Percentiles rank a stretch among this genome's conserved stretches.
Evolutionary conservation across 35 echinoderm and acorn worm species (phyloP).

Genomic region (Ophiothrix spiculata): DNA sequence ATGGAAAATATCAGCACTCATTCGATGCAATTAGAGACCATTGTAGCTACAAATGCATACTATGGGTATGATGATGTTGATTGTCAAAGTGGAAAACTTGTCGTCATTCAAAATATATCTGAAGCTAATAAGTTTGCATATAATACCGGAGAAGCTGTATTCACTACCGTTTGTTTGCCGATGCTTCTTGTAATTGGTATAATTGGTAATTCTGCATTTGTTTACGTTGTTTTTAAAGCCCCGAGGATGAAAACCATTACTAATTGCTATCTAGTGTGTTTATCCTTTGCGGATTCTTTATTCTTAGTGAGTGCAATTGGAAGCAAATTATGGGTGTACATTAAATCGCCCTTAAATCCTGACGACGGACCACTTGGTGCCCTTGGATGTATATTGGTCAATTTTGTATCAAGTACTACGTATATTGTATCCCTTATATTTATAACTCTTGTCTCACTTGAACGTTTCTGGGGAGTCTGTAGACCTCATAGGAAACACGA

Average conservation of each 20-base stretch:
- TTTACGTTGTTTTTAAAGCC: background rate
- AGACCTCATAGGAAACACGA: conserved; percentile 22
- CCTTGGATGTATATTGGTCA: background rate
- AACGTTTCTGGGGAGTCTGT: conserved; percentile 4
- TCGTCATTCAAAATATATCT: background rate
- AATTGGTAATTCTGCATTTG: background rate
- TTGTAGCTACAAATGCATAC: background rate
- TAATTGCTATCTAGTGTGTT: background rate
- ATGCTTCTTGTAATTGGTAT: background rate
- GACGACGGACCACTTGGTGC: background rate
- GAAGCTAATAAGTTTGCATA: background rate
- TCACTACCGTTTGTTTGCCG: background rate
- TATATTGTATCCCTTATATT: background rate
- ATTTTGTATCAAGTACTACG: background rate
- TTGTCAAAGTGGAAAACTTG: background rate
- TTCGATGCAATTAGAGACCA: background rate
- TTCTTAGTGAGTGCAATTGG: background rate
- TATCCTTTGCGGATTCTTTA: background rate
- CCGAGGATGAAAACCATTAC: background rate
- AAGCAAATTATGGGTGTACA: background rate
- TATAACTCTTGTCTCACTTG: background rate
- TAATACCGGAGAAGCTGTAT: background rate
- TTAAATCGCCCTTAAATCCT: background rate
- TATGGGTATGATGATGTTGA: background rate
- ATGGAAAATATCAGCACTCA: background rate